These are phyloP conservation scores for Anolis sagrei DNA, from an alignment of 2,113 vertebrate genomes.

Conservation along the genomic window DNA sequence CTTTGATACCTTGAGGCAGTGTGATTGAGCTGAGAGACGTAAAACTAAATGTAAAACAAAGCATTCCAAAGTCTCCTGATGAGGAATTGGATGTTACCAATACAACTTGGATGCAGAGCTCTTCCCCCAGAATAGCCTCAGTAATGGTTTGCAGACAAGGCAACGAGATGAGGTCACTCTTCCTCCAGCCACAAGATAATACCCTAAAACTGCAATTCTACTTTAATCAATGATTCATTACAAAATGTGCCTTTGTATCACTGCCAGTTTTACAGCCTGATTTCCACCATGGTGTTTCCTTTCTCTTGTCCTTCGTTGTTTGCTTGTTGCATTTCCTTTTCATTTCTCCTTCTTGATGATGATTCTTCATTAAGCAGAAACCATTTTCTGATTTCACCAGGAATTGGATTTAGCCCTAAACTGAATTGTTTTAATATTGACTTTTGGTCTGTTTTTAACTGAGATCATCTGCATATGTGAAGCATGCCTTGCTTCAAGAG, in stretches of 20 bases:
- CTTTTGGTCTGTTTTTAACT: too few species aligned
- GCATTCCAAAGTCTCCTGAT: not conserved
- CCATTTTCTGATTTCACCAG: not conserved
- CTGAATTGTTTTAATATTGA: too few species aligned
- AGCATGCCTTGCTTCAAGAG: not conserved
- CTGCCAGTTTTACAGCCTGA: not conserved
- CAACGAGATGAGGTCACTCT: conserved; percentile 46
- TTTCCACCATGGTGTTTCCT: not conserved
- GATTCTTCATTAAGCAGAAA: not conserved
- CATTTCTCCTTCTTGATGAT: not conserved
- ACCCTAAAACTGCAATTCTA: conserved; percentile 45
- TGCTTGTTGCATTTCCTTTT: not conserved
- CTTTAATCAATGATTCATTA: conserved; percentile 27
- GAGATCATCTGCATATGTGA: too few species aligned
- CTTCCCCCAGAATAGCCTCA: not conserved
- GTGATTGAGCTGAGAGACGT: too few species aligned
- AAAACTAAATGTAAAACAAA: too few species aligned
- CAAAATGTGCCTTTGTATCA: conserved; percentile 15
- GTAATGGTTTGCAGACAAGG: conserved; percentile 11
- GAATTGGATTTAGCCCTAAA: not conserved
- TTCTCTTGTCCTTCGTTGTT: conserved; percentile 1
- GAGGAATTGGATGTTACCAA: not conserved
- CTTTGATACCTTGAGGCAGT: too few species aligned
- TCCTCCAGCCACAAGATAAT: conserved; percentile 6
- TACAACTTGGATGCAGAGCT: conserved; percentile 26